These are phyloP conservation scores for Pampusana beccarii DNA, from an alignment of 2,113 vertebrate genomes.

Conservation along the genomic window DNA sequence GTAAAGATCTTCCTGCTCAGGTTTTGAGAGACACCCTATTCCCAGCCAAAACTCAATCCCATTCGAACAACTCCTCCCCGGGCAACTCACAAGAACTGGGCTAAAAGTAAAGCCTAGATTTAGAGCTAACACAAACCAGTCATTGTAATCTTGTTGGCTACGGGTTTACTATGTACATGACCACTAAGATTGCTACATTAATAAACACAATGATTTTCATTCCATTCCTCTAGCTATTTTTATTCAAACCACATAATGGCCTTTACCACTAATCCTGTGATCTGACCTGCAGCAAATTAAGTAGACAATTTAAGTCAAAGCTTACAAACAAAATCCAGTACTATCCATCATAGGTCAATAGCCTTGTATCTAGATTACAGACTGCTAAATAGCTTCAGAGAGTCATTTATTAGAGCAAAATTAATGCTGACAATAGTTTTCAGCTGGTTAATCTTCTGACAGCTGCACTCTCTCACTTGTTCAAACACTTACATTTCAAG, in stretches of 20 bases:
- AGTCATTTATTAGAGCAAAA: conserved; percentile 81
- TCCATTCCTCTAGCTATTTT: conserved; percentile 63
- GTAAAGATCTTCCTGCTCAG: background rate
- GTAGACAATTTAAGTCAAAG: conserved; percentile 77
- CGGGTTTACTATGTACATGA: conserved; percentile 53
- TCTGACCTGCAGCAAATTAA: conserved; percentile 80
- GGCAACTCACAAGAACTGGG: background rate
- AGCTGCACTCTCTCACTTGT: conserved; percentile 79
- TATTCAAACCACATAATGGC: conserved; percentile 70
- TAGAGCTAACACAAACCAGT: conserved; percentile 2
- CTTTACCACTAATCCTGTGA: conserved; percentile 70
- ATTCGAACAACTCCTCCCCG: background rate
- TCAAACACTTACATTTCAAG: conserved; percentile 78
- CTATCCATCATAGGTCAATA: conserved; percentile 78
- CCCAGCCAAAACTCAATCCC: background rate
- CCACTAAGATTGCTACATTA: conserved; percentile 59
- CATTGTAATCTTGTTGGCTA: conserved; percentile 44
- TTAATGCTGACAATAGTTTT: conserved; percentile 83
- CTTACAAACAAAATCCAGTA: conserved; percentile 79
- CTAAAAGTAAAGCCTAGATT: background rate
- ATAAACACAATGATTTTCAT: conserved; percentile 69
- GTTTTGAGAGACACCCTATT: background rate
- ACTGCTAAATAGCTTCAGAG: conserved; percentile 79
- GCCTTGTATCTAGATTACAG: conserved; percentile 77
- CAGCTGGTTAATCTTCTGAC: conserved; percentile 84